phyloP scores from a whole-genome alignment of 2,113 vertebrate genomes.

The Chrysemys picta region DNA sequence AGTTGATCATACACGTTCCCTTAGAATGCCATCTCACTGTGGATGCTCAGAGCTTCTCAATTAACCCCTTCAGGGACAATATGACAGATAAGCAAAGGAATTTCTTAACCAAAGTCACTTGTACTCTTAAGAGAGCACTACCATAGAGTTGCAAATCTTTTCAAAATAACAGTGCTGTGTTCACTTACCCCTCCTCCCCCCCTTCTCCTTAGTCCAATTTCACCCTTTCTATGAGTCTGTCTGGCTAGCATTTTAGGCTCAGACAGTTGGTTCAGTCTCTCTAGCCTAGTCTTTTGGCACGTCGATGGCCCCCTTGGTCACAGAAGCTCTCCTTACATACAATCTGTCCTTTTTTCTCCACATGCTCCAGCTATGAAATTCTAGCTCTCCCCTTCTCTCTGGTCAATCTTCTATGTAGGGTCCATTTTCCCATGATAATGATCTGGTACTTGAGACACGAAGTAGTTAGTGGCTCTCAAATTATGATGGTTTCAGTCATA shows the following conservation, averaged over 20 bases:
- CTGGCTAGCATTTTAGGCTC: too few relatives aligned
- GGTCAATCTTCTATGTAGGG: not conserved
- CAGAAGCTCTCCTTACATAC: not conserved
- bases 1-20: too few relatives aligned
- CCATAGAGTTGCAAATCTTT: not conserved
- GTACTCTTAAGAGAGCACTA: too few relatives aligned
- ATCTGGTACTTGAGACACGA: not conserved
- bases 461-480: not conserved
- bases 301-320: not conserved
- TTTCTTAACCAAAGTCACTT: not conserved
- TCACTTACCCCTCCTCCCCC: not conserved
- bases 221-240: not conserved
- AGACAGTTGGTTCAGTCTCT: not conserved
- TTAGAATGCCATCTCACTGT: too few relatives aligned
- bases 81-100: not conserved
- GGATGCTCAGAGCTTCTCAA: not conserved
- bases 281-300: not conserved
- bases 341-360: not conserved
- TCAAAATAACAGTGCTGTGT: too few relatives aligned
- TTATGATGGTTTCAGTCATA: not conserved
- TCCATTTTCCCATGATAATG: not conserved
- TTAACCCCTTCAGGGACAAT: not conserved
- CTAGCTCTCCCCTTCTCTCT: not conserved
- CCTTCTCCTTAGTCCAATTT: not conserved
- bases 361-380: not conserved